phyloP scores from a whole-genome alignment of 2,888 invertebrate genomes.

The Notodonta dromedarius region DNA sequence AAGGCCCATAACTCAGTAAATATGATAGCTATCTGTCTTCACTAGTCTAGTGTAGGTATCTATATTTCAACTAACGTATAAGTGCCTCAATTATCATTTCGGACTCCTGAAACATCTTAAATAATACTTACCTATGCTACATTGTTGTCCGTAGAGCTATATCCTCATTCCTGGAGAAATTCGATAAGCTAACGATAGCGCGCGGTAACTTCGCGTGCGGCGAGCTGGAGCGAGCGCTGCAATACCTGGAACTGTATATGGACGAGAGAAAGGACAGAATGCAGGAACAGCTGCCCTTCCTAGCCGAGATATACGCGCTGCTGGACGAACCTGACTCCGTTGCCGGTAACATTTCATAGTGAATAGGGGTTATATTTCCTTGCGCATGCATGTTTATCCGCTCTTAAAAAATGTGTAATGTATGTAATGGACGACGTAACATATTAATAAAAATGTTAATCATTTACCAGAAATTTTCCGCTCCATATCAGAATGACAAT shows the following conservation, averaged over 20 bases:
- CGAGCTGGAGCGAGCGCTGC: slow-evolving; percentile 89
- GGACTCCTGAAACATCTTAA: too few relatives aligned
- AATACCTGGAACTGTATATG: slow-evolving; percentile 90
- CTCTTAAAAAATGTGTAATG: background rate
- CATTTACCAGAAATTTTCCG: too few relatives aligned
- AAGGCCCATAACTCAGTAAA: too few relatives aligned
- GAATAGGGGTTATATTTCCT: background rate
- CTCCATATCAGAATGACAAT: too few relatives aligned
- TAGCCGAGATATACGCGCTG: slow-evolving; percentile 93
- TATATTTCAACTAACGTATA: too few relatives aligned
- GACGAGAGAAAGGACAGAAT: slow-evolving; percentile 80
- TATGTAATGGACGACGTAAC: too few relatives aligned
- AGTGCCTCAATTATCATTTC: too few relatives aligned
- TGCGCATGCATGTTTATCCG: background rate
- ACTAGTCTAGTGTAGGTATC: too few relatives aligned
- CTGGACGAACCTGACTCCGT: slow-evolving; percentile 96
- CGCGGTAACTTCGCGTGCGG: slow-evolving; percentile 90
- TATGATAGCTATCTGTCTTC: too few relatives aligned
- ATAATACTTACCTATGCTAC: too few relatives aligned
- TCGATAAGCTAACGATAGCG: slow-evolving; percentile 88
- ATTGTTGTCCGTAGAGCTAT: slow-evolving; percentile 57
- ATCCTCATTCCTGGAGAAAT: slow-evolving; percentile 70
- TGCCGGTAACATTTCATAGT: slow-evolving; percentile 82
- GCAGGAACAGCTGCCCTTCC: slow-evolving; percentile 85
- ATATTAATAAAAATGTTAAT: too few relatives aligned